A percentile compares a stretch with the other conserved stretches of the same genome.
Evolutionary conservation across 2,113 vertebrate species (phyloP).

Genomic region (Crotalus tigris): DNA sequence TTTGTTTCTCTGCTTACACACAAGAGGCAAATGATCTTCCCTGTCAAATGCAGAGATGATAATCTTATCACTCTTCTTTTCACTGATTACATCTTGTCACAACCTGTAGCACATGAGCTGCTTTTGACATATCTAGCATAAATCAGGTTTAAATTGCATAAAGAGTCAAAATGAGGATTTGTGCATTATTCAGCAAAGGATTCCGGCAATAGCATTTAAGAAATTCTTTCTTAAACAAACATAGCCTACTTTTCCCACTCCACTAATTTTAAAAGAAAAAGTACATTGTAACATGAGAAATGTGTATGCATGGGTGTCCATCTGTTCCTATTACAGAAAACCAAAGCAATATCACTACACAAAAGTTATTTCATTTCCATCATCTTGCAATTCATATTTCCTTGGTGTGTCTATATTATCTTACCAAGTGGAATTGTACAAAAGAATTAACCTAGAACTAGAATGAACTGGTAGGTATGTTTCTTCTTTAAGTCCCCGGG

Average conservation of each 20-base stretch:
- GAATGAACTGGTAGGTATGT: background rate
- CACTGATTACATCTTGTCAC: slow-evolving; percentile 21
- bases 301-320: background rate
- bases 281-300: background rate
- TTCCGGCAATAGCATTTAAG: slow-evolving; percentile 25
- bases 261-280: slow-evolving; percentile 4
- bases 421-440: background rate
- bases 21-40: slow-evolving; percentile 47
- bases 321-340: background rate
- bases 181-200: slow-evolving; percentile 12
- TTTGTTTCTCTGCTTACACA: background rate
- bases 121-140: slow-evolving; percentile 27
- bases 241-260: background rate
- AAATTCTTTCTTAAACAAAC: slow-evolving; percentile 28
- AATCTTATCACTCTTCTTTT: slow-evolving; percentile 41
- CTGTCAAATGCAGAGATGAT: slow-evolving; percentile 44
- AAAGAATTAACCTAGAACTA: background rate
- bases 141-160: background rate
- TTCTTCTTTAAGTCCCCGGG: background rate
- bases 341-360: background rate
- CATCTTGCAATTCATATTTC: background rate
- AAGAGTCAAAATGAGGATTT: slow-evolving; percentile 19
- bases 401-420: background rate
- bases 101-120: background rate
- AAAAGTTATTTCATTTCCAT: background rate